A percentile compares a stretch with the other conserved stretches of the same genome.
Conservation (phyloP, 2,797 vertebrate genomes). For the Nannoperca australis region DNA sequence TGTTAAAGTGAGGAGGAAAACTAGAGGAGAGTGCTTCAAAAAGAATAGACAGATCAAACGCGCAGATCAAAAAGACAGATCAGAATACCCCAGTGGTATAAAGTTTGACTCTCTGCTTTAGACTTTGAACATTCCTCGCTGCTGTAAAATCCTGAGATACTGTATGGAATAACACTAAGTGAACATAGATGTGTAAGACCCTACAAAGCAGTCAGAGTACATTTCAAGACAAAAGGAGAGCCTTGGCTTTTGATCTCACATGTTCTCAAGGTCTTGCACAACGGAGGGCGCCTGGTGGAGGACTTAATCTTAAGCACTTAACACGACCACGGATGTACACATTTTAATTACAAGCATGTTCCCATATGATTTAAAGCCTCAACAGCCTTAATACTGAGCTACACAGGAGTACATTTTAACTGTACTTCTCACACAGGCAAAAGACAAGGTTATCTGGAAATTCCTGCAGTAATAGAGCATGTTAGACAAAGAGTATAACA, state of each 20-base stretch:
- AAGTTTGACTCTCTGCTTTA: constrained; percentile 69
- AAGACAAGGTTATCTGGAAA: constrained; percentile 7
- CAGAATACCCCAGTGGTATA: constrained; percentile 63
- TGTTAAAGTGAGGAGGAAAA: constrained; percentile 76
- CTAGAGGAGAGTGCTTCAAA: constrained; percentile 78
- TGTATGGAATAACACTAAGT: constrained; percentile 54
- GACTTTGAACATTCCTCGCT: constrained; percentile 77
- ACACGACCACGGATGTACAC: constrained; percentile 18
- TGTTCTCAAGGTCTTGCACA: constrained; percentile 36
- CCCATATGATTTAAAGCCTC: constrained; percentile 11
- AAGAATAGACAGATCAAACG: constrained; percentile 81
- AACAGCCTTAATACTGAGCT: neutral
- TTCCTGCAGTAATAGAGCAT: neutral
- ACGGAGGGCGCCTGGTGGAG: constrained; percentile 3
- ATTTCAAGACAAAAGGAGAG: constrained; percentile 34
- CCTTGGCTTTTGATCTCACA: constrained; percentile 33
- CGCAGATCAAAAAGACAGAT: constrained; percentile 71
- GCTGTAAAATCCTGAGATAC: constrained; percentile 87
- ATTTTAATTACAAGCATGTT: constrained; percentile 32
- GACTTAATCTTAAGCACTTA: constrained; percentile 28
- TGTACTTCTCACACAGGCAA: too few relatives aligned
- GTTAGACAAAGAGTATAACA: neutral
- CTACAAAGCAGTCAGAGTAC: constrained; percentile 44
- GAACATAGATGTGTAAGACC: constrained; percentile 45
- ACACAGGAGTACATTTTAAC: neutral